phyloP scores from a whole-genome alignment of 2,113 vertebrate genomes.

The Pseudolaguvia tuberculata region DNA sequence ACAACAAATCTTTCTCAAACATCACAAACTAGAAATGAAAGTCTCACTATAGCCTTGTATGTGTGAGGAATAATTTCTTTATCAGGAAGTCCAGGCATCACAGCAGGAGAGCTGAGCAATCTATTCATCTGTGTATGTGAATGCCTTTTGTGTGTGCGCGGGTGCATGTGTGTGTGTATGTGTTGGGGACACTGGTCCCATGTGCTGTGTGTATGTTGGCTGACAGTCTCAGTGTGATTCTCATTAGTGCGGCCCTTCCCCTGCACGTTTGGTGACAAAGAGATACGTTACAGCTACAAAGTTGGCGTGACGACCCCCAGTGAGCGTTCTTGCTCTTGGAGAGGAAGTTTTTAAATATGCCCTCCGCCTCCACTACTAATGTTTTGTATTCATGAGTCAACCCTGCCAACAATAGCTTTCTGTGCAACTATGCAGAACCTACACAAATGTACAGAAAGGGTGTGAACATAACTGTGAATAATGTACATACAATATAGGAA shows the following conservation, averaged over 20 bases:
- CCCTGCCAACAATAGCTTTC: constrained; percentile 55
- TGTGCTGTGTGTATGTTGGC: constrained; percentile 54
- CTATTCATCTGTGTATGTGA: constrained; percentile 39
- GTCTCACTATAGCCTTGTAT: constrained; percentile 18
- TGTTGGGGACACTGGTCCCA: constrained; percentile 49
- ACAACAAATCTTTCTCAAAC: constrained; percentile 6
- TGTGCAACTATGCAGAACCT: constrained; percentile 3
- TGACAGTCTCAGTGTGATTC: constrained; percentile 69
- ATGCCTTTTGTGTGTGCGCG: constrained; percentile 1
- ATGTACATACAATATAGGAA: too few species aligned
- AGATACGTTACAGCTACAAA: constrained; percentile 58
- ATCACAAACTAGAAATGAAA: constrained; percentile 6
- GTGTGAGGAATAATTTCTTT: constrained; percentile 13
- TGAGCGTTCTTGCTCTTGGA: constrained; percentile 35
- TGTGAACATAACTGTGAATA: too few species aligned
- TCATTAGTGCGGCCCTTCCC: constrained; percentile 61
- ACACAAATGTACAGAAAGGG: too few species aligned
- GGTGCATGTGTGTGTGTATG: constrained; percentile 37
- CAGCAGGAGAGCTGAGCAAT: constrained; percentile 35
- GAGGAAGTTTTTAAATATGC: constrained; percentile 43
- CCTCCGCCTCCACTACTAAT: constrained; percentile 48
- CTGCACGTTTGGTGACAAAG: constrained; percentile 57
- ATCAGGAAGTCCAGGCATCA: constrained; percentile 36
- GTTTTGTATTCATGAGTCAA: constrained; percentile 66
- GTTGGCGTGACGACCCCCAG: constrained; percentile 69